Conservation (phyloP, 2,888 invertebrate genomes). For the Volucella inflata region DNA sequence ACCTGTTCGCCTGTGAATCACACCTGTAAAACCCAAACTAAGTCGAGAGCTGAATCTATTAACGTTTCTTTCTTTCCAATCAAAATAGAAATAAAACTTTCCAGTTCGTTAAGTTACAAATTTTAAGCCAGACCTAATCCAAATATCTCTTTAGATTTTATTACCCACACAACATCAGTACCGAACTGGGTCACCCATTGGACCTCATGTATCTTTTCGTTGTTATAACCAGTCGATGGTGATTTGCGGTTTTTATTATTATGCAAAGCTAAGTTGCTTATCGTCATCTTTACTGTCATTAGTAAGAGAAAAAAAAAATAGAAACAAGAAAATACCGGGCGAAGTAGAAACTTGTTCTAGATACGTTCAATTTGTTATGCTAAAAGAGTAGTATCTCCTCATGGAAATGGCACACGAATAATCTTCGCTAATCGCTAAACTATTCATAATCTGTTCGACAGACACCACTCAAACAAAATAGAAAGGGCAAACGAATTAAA, state of each 20-base stretch:
- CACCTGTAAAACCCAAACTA: no score
- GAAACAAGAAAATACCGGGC: neutral
- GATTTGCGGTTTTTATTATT: no score
- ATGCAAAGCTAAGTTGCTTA: conserved; percentile 10
- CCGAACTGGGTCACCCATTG: neutral
- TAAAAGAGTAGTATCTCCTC: neutral
- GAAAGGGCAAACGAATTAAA: conserved; percentile 26
- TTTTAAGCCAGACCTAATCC: neutral
- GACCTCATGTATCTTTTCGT: neutral
- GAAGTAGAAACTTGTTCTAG: conserved; percentile 39
- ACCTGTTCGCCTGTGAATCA: no score
- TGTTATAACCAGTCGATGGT: conserved; percentile 1
- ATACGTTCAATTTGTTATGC: conserved; percentile 15
- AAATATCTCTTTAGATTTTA: neutral
- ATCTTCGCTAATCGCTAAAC: neutral
- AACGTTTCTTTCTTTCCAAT: no score
- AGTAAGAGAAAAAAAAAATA: neutral
- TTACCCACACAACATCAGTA: neutral
- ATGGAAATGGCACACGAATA: neutral
- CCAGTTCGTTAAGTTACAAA: neutral
- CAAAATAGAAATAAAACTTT: neutral
- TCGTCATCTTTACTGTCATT: conserved; percentile 1
- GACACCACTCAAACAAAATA: neutral
- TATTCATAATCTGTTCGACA: neutral
- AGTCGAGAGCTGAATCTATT: no score